Base-by-base conservation (phyloP, 2,888 invertebrate genomes). In the Pollenia griseotomentosa region DNA sequence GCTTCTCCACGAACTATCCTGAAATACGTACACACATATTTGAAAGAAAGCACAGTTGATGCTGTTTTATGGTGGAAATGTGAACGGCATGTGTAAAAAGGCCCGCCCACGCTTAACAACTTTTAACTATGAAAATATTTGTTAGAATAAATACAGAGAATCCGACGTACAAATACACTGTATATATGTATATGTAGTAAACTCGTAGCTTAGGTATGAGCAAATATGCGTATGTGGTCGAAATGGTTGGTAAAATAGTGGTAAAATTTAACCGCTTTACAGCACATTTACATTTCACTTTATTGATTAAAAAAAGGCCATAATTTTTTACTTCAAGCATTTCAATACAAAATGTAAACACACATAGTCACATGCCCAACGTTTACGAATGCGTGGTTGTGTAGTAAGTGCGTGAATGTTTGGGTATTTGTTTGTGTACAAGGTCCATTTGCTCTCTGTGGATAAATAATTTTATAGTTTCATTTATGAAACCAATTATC, bases 241-340 rank as follows among this genome's bases (percentile, higher is more conserved):
- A 59, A 42, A 46, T 59, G 46, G 55, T 78, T 59, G 86, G 53
- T 11, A 53, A 75, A 77, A 77, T 68, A 73, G 75, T 80, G 80
- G 80, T 86, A 66, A 80, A 86, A 66, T 83, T 83, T 83, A 86
- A 86, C 86, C 86, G 71, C 80, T 86, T 86, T 86, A 86, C 80
- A 86, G 83, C 83, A 86, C 83, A 86, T 80, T 86, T 86, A 86
- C 86, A 86, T 83, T 86, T 86, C 71, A 80, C 65, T 86, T 86
- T 86, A 86, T 86, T 86, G 86, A 86, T 86, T 86, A 86, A 83
- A 80, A 79, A 79, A 63, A n/a, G 11, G 14, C 12, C 33, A 44
- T 83, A 51, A 57, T 75, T 85, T 73, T 74, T 74, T 79, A 75
- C 65, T 74, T 77, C 46, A 66, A 57, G 51, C 44, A 55, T 66